A percentile compares a stretch with the other conserved stretches of the same genome.
Evolutionary conservation across 1,140 invertebrate genomes (phyloP).

Genomic region (Drosophila kepulauana): DNA sequence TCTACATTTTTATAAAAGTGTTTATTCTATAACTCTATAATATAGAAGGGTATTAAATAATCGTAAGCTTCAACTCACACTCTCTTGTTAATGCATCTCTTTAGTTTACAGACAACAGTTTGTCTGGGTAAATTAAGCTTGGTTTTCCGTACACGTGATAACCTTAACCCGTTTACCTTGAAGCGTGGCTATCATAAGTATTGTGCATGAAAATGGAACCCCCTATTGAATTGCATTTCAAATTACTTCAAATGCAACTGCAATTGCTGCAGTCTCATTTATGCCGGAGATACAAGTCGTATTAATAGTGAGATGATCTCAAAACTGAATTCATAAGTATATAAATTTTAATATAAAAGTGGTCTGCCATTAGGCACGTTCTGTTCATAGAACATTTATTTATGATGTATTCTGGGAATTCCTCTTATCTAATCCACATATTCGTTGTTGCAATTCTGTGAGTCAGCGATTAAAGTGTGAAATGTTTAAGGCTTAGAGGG

Average conservation of each 20-base stretch:
- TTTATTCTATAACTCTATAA: neutral
- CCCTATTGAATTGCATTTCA: slow-evolving; percentile 10
- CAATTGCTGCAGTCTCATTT: neutral
- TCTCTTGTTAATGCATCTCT: neutral
- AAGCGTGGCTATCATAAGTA: slow-evolving; percentile 26
- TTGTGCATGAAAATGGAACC: neutral
- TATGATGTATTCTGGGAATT: slow-evolving; percentile 28
- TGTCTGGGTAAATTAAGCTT: neutral
- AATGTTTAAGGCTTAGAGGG: neutral
- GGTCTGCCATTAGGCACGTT: slow-evolving; percentile 4
- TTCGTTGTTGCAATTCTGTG: slow-evolving; percentile 15
- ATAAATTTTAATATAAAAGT: slow-evolving; percentile 1
- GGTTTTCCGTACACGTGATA: slow-evolving; percentile 38
- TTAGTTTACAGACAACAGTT: neutral
- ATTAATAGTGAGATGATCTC: neutral
- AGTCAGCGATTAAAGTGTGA: slow-evolving; percentile 6
- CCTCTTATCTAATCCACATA: slow-evolving; percentile 39
- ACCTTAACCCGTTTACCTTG: slow-evolving; percentile 60
- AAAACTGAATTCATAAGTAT: slow-evolving; percentile 8
- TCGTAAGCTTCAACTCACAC: neutral
- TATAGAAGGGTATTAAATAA: neutral
- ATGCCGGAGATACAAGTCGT: neutral
- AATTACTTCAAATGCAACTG: neutral
- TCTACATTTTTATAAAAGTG: neutral
- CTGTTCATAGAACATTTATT: neutral